Conservation (phyloP, 2,888 invertebrate species). For the Orthonevra nobilis region DNA sequence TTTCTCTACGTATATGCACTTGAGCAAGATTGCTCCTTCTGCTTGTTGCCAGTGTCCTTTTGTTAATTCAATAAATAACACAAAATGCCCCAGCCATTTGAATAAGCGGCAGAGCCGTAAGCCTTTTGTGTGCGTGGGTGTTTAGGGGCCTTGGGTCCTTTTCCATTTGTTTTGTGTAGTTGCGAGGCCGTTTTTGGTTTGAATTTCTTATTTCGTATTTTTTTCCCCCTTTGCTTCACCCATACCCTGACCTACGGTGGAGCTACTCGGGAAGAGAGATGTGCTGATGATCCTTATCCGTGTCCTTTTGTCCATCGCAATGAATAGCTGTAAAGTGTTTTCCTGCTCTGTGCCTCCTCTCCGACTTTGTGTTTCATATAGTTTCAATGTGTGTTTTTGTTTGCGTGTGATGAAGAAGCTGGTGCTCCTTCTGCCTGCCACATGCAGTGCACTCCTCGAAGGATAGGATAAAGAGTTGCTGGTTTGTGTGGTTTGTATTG, state of each 20-base stretch:
- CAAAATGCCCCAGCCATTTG: conserved; percentile 45
- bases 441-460: conserved; percentile 7
- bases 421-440: conserved; percentile 9
- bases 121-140: neutral
- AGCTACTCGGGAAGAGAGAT: conserved; percentile 47
- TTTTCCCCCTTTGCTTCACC: neutral
- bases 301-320: conserved; percentile 62
- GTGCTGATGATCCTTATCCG: conserved; percentile 59
- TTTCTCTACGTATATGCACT: conserved; percentile 33
- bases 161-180: conserved; percentile 43
- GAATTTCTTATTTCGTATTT: conserved; percentile 10
- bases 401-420: conserved; percentile 29
- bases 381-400: conserved; percentile 20
- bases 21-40: conserved; percentile 18
- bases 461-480: conserved; percentile 11
- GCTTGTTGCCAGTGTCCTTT: conserved; percentile 33
- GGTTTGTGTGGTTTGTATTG: conserved; percentile 12
- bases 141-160: no score
- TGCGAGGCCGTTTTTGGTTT: conserved; percentile 40
- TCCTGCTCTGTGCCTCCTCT: conserved; percentile 6
- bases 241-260: no score
- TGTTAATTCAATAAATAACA: conserved; percentile 63
- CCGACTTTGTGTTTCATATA: neutral
- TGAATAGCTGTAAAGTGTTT: conserved; percentile 57
- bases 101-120: conserved; percentile 41